These are phyloP conservation scores for Heliconius hewitsoni DNA, from an alignment of 1,140 invertebrate species.

Conservation along the genomic window DNA sequence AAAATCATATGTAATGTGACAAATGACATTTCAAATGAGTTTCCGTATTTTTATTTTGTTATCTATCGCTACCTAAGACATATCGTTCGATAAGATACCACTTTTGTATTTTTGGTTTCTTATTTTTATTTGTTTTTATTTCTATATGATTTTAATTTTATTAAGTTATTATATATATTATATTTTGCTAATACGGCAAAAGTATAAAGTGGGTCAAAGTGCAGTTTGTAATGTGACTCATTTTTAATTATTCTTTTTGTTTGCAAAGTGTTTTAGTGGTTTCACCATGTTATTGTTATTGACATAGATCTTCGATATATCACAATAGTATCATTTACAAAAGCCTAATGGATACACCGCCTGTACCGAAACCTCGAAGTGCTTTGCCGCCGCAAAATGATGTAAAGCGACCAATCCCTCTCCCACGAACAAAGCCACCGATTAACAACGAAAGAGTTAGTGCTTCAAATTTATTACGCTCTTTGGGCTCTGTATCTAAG, in stretches of 20 bases:
- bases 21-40: neutral
- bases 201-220: conserved; percentile 24
- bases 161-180: neutral
- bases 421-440: conserved; percentile 63
- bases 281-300: conserved; percentile 52
- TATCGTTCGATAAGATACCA: neutral
- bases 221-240: conserved; percentile 33
- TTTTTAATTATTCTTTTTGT: conserved; percentile 34
- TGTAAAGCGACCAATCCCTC: conserved; percentile 56
- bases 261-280: conserved; percentile 35
- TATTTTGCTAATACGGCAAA: neutral
- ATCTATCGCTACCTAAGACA: conserved; percentile 7
- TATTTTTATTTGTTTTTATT: conserved; percentile 3
- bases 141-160: conserved; percentile 9
- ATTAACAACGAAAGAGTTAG: conserved; percentile 53
- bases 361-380: conserved; percentile 65
- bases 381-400: conserved; percentile 53
- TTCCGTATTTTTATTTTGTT: conserved; percentile 21
- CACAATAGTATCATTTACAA: neutral
- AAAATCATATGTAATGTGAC: neutral
- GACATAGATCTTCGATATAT: conserved; percentile 33
- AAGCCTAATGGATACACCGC: conserved; percentile 64
- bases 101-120: conserved; percentile 17
- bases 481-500: conserved; percentile 67
- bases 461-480: conserved; percentile 63